These are phyloP conservation scores for Antitype chi DNA, from an alignment of 2,888 invertebrate genomes.

Conservation along the genomic window DNA sequence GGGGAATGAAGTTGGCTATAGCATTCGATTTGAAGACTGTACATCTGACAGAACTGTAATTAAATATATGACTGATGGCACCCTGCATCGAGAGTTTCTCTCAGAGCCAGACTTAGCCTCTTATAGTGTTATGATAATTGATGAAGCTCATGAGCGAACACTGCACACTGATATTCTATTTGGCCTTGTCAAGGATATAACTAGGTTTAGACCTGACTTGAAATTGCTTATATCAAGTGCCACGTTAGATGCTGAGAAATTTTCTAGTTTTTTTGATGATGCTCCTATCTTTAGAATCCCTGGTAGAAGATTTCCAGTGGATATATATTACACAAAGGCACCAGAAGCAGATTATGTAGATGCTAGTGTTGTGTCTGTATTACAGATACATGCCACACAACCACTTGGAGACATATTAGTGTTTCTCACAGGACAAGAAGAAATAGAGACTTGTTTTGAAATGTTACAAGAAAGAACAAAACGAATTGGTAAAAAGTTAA, in stretches of 20 bases:
- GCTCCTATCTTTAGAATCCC: conserved; percentile 99
- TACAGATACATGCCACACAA: conserved; percentile 99
- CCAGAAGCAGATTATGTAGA: conserved; percentile 99
- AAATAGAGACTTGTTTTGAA: conserved; percentile 97
- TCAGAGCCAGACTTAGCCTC: conserved; percentile 98
- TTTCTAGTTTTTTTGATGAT: conserved; percentile 99
- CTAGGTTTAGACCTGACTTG: conserved; percentile 97
- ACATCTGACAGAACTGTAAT: conserved; percentile 99
- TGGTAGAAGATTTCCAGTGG: conserved; percentile 99
- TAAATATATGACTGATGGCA: conserved; percentile 99
- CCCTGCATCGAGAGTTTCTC: conserved; percentile 98
- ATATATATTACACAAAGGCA: conserved; percentile 99
- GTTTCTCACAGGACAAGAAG: conserved; percentile 98
- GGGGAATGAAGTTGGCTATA: conserved; percentile 97
- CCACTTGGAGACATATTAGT: conserved; percentile 98
- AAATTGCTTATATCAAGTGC: conserved; percentile 99
- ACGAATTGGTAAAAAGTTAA: conserved; percentile 97
- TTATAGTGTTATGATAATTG: conserved; percentile 99
- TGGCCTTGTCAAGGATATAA: conserved; percentile 98
- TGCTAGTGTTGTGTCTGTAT: conserved; percentile 98
- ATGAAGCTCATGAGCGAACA: conserved; percentile 99
- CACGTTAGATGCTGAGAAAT: conserved; percentile 99
- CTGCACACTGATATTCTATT: conserved; percentile 99
- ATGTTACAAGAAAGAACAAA: conserved; percentile 97
- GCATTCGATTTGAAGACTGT: conserved; percentile 99